Evolutionary conservation across 1,140 invertebrate species (phyloP), one percentile per base, ranked within the genome.

Genomic region (Babylonia areolata): DNA sequence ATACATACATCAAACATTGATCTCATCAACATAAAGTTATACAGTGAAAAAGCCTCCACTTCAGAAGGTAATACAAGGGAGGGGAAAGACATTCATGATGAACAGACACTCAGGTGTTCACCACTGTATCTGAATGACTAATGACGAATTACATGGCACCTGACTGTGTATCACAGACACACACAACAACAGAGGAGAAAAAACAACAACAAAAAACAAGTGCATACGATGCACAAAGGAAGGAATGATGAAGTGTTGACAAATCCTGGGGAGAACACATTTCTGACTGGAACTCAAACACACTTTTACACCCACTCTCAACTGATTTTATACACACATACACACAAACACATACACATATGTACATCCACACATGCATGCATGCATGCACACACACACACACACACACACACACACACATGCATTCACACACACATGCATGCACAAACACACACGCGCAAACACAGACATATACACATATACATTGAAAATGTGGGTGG

Each of bases 111-210:
- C 9, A 71, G 81, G 20, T 15, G 71, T 20, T 31, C 40, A n/a
- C n/a, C n/a, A n/a, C n/a, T n/a, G n/a, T n/a, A n/a, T n/a, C n/a
- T n/a, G n/a, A n/a, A n/a, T n/a, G n/a, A n/a, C 2, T 5, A 15
- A 46, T 71, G 69, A 46, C 5, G 42, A 46, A 46, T 46, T 46
- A 46, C 5, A 15, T 46, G 42, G 5, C 42, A 6, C 42, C 5
- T 46, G 5, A 46, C 42, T 46, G 42, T 51, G 9, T 3, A 2
- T 12, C 77, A 58, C 77, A 80, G 35, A 81, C 51, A 71, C 9
- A 86, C 54, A 12, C 79, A 51, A 28, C 69, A 81, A 37, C 40
- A 86, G 35, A 86, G 39, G 2, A 58, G 46, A n/a, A 40, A 81
- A 28, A 46, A 58, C 23, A 81, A 80, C 3, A 33, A 3, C 12